These are phyloP conservation scores for Saguinus imperator DNA, from an alignment of 2,113 vertebrate species.

Conservation along the genomic window DNA sequence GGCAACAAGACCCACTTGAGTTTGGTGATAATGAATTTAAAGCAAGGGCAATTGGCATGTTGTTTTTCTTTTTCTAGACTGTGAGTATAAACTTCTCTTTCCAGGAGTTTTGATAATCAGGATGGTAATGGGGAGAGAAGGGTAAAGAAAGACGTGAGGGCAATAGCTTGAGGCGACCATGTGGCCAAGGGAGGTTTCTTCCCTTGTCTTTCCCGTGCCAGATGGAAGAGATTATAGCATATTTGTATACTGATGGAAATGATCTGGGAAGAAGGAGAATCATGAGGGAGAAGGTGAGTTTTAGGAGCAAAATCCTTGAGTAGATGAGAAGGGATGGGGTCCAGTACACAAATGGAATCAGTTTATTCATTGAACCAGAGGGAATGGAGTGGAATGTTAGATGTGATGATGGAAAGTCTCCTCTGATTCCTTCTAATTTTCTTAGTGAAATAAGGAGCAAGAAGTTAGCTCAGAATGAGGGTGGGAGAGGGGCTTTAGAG, in stretches of 20 bases:
- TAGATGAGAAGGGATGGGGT: not conserved
- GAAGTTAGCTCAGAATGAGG: not conserved
- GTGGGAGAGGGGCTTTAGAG: not conserved
- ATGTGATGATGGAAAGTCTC: not conserved
- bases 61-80: not conserved
- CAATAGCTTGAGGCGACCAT: not conserved
- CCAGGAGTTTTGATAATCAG: not conserved
- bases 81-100: not conserved
- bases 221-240: not conserved
- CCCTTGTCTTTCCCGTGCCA: too few relatives aligned
- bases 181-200: not conserved
- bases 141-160: not conserved
- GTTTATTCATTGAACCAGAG: not conserved
- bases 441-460: not conserved
- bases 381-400: not conserved
- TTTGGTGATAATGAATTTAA: not conserved
- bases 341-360: not conserved
- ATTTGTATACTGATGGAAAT: not conserved
- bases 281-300: not conserved
- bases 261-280: not conserved
- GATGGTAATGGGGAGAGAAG: not conserved
- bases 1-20: not conserved
- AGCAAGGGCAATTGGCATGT: not conserved
- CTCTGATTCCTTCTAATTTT: not conserved
- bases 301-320: not conserved